Evolutionary conservation across 2,797 vertebrate genomes (phyloP), one percentile per base, ranked within the genome.

Genomic region (Emys orbicularis): DNA sequence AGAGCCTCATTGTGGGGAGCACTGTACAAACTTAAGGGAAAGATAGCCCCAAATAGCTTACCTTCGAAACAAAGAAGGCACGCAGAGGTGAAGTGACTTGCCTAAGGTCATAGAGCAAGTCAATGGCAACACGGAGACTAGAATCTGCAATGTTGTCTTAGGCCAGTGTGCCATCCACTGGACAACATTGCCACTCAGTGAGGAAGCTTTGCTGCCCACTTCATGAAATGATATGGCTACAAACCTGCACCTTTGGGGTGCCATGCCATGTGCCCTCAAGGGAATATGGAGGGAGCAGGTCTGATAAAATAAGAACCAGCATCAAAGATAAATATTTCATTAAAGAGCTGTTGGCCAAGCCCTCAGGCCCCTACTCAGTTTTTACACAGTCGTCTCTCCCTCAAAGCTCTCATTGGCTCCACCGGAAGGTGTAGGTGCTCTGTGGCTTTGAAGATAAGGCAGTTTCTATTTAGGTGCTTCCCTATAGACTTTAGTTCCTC

Each of bases 281-380:
- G 21, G 68, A 37, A 21, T 72, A 41, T 23, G 10, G n/a, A 41
- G 9, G n/a, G n/a, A 72, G 65, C 65, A 72, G 68, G 10, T 23
- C n/a, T 72, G n/a, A 23, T 72, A 41, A 72, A 68, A 72, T 72
- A 72, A 41, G 37, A 72, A 25, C 21, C 37, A 72, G 37, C 19
- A 5, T 11, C 68, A 41, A 72, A 10, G 10, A 41, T 41, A 23
- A 54, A 23, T n/a, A 41, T n/a, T 0, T 12, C 0, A 4, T 59
- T 79, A 52, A 91, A 92, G 23, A 41, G 6, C 47, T 41, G 16
- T 25, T 79, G 41, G 41, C 37, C 37, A 37, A 80, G 65, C 44
- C 23, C 79, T 84, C 31, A 90, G 57, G 11, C 81, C 72, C 54
- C 47, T 57, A 57, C n/a, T 79, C 21, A 31, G 31, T 44, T 94